Conservation (phyloP, 1,140 invertebrate species). For the Dolichoris vasculosae region DNA sequence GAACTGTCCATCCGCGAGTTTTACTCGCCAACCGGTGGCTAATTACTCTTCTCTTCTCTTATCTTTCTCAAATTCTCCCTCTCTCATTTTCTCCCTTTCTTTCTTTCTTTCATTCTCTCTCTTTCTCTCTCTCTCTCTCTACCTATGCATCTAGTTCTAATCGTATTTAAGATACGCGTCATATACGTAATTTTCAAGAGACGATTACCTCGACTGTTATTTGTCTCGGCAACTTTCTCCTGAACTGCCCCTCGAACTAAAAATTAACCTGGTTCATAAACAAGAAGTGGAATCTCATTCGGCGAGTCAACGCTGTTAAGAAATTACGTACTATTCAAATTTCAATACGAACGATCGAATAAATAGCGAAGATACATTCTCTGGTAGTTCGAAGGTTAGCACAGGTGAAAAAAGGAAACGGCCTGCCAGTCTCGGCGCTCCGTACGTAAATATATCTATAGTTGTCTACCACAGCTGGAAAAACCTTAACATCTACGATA, state of each 20-base stretch:
- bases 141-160: neutral
- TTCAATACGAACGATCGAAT: neutral
- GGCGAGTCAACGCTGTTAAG: slow-evolving; percentile 37
- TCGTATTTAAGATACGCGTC: slow-evolving; percentile 24
- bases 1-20: slow-evolving; percentile 7
- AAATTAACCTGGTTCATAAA: neutral
- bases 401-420: neutral
- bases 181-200: slow-evolving; percentile 35
- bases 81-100: neutral
- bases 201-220: slow-evolving; percentile 22
- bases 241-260: slow-evolving; percentile 7
- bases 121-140: neutral
- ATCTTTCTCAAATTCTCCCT: neutral
- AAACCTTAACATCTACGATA: slow-evolving; percentile 67
- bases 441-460: slow-evolving; percentile 63
- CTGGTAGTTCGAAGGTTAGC: slow-evolving; percentile 7
- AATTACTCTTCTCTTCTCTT: neutral
- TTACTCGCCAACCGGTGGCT: slow-evolving; percentile 27
- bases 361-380: neutral
- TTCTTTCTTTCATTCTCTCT: neutral
- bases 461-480: slow-evolving; percentile 74
- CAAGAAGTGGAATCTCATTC: neutral
- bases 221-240: slow-evolving; percentile 13
- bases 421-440: neutral
- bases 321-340: neutral